Evolutionary conservation across 2,797 vertebrate species (phyloP).

Genomic region (Squalus acanthias): DNA sequence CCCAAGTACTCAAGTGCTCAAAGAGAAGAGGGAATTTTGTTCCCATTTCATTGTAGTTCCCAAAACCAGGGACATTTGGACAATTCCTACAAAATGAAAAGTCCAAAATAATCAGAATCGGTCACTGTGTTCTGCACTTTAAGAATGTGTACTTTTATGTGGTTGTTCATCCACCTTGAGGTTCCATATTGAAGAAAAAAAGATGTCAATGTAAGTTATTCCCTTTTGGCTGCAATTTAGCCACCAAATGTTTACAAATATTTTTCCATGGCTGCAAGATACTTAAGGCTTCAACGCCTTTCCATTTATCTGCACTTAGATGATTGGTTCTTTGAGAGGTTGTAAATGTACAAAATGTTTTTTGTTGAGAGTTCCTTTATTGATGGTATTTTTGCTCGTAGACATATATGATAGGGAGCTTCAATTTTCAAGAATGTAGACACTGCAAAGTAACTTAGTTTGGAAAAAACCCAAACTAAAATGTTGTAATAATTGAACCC

Average conservation of each 20-base stretch:
- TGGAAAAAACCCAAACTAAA: neutral
- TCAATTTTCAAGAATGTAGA: neutral
- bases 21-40: too few relatives aligned
- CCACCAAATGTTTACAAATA: neutral
- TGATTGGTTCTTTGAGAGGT: neutral
- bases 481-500: neutral
- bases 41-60: too few relatives aligned
- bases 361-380: neutral
- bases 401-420: neutral
- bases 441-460: neutral
- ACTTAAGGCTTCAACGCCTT: neutral
- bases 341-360: neutral
- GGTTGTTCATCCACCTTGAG: too few relatives aligned
- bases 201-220: too few relatives aligned
- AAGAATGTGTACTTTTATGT: too few relatives aligned
- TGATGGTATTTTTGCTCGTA: neutral
- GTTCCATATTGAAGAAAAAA: too few relatives aligned
- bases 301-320: neutral
- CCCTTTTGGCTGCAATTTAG: neutral
- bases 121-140: too few relatives aligned
- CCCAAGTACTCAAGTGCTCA: too few relatives aligned
- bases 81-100: too few relatives aligned
- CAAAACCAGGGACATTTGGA: too few relatives aligned
- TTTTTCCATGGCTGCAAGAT: neutral
- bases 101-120: too few relatives aligned